Base-by-base conservation (phyloP, 2,888 invertebrate species). In the Pseudococcus longispinus region DNA sequence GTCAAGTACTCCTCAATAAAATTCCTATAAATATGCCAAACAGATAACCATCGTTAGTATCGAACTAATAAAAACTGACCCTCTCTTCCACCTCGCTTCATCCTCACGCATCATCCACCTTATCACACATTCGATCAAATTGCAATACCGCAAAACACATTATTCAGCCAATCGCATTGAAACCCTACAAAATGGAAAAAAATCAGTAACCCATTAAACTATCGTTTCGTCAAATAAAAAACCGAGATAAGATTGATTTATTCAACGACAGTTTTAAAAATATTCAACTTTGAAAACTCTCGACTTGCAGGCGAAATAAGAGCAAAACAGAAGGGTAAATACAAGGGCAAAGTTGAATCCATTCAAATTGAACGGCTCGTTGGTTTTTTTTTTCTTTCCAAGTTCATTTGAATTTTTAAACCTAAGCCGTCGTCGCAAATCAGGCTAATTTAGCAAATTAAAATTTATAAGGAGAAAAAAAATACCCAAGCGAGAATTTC, bases 391-490 rank as follows among this genome's bases (percentile, higher is more conserved):
- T 51, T 46, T 11, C 26, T 8, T 9, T 46, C 15, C 9, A 29
- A 60, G 60, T 70, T 70, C 70, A 70, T 70, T 70, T 70, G 29
- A 70, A 70, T 70, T 70, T 70, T 29, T 70, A 70, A 70, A 70
- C 70, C 23, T 60, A 20, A 18, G 0, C 15, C 70, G 70, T 29
- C 70, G 70, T 70, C 70, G 29, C 70, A 70, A 70, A 70, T 70
- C 70, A 70, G 29, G 13, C 70, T 29, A 70, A 70, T 70, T 70
- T 70, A 70, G 70, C 70, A 70, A 70, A 70, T 70, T 70, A 29
- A 70, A 70, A 29, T 70, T 70, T 70, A 29, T 70, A 70, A 70
- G 70, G 29, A 29, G 18, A 18, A 29, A 29, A 65, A 26, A 65
- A 20, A 20, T 23, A 26, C 1, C 20, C 15, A 51, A 11, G 44